These are phyloP conservation scores for Platalea minor DNA, from an alignment of 2,797 vertebrate genomes.

Conservation along the genomic window DNA sequence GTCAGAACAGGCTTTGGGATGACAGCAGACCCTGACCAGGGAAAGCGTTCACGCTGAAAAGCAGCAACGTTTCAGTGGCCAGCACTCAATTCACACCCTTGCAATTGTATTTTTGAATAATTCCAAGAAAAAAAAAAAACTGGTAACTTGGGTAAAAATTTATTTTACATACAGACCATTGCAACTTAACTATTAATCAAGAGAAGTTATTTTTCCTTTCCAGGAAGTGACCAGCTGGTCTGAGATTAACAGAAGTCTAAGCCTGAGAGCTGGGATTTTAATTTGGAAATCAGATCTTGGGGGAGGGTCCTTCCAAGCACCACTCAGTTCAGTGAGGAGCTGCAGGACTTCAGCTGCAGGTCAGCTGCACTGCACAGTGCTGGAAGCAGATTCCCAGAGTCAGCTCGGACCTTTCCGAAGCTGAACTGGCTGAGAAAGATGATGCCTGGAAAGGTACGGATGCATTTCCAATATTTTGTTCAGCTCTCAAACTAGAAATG, in stretches of 20 bases:
- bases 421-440: not conserved
- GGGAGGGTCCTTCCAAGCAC: constrained; percentile 20
- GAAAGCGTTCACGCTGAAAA: not conserved
- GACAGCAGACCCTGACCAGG: not conserved
- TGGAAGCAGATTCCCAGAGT: not conserved
- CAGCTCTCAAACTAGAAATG: constrained; percentile 69
- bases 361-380: not conserved
- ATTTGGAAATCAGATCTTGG: constrained; percentile 42
- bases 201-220: constrained; percentile 32
- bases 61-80: not conserved
- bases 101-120: not conserved
- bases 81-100: not conserved
- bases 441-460: constrained; percentile 10
- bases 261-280: constrained; percentile 55
- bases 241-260: constrained; percentile 39
- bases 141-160: constrained; percentile 72
- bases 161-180: constrained; percentile 77
- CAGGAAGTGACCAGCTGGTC: constrained; percentile 29
- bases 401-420: not conserved
- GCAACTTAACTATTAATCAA: constrained; percentile 67
- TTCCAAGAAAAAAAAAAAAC: not conserved
- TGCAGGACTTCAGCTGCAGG: not conserved
- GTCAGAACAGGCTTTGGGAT: not conserved
- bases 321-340: not conserved
- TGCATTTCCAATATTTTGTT: constrained; percentile 52